A percentile compares a stretch with the other conserved stretches of the same genome.
Evolutionary conservation across 2,888 invertebrate species (phyloP).

Genomic region (Polia nebulosa): DNA sequence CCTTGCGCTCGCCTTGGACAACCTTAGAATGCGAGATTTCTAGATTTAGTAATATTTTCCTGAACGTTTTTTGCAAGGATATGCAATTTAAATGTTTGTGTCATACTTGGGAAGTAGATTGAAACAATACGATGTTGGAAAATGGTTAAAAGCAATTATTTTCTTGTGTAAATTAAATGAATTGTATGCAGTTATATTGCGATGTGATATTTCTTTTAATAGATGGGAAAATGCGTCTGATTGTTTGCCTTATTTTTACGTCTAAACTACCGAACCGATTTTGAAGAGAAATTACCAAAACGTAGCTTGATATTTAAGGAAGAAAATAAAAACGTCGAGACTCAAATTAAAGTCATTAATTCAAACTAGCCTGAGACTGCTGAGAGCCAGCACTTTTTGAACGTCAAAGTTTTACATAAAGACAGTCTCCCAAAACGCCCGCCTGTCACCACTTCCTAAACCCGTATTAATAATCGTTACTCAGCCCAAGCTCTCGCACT

Average conservation of each 20-base stretch:
- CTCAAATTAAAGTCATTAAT: too few relatives aligned
- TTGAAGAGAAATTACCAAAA: too few relatives aligned
- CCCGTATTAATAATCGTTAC: too few relatives aligned
- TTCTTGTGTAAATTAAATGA: not conserved
- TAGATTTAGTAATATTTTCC: constrained; percentile 48
- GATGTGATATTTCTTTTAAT: not conserved
- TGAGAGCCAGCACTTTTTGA: too few relatives aligned
- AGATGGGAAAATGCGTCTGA: not conserved
- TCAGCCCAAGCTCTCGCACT: too few relatives aligned
- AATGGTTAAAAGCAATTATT: constrained; percentile 9
- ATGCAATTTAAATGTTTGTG: constrained; percentile 18
- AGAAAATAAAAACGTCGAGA: too few relatives aligned
- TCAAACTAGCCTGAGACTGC: too few relatives aligned
- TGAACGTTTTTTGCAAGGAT: constrained; percentile 34
- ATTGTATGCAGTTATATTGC: not conserved
- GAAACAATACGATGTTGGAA: constrained; percentile 10
- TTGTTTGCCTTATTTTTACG: not conserved
- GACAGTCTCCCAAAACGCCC: too few relatives aligned
- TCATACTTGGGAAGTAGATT: constrained; percentile 4
- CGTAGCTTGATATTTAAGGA: too few relatives aligned
- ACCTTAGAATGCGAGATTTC: constrained; percentile 74
- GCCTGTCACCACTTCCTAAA: too few relatives aligned
- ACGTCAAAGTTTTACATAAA: too few relatives aligned
- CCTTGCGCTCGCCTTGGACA: constrained; percentile 71
- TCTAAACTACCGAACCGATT: not conserved